Evolutionary conservation across 1,140 invertebrate genomes (phyloP), one percentile per base, ranked within the genome.

Genomic region (Zaprionus davidi): DNA sequence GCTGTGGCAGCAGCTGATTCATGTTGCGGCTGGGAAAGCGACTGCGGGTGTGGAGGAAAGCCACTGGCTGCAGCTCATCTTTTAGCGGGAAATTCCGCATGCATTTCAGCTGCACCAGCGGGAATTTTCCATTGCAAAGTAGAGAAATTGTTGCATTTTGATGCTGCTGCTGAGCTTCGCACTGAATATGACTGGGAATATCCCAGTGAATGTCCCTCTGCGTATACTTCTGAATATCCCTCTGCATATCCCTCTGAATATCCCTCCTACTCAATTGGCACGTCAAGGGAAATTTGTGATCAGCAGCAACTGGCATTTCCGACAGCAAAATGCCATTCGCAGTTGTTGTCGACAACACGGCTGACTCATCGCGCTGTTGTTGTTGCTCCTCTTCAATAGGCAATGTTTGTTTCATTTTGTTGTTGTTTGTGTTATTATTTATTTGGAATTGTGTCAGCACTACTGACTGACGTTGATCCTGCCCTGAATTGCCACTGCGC

Each of bases 351-450:
- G 70, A 62, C 58, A 62, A 76, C 78, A 85, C 66, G 60, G 71
- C 75, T 85, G 82, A 85, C 46, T 87, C 85, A 84, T 58, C 34
- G 9, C 20, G 57, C 51, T 78, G 84, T 66, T 87, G 77, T 69
- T 57, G n/a, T 9, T 65, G 58, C 68, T 67, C 53, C 46, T 44
- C 5, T 46, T 46, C 71, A 53, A 78, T 56, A 64, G 49, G 5
- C 68, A 55, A 63, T 22, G 66, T 68, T 73, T 44, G 41, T n/a
- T 70, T 38, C 28, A 62, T 71, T 31, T 17, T 24, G 22, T 28
- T 31, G 51, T 41, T 31, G 17, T 31, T 41, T 2, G 22, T 46
- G 53, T 51, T 60, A 31, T 55, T 55, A 49, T 51, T 22, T 13
- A 51, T 51, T 12, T 51, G 46, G 20, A 20, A 20, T 20, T 20